Evolutionary conservation across 2,888 invertebrate species (phyloP), one percentile per base, ranked within the genome.

Genomic region (Caenorhabditis doughertyi): DNA sequence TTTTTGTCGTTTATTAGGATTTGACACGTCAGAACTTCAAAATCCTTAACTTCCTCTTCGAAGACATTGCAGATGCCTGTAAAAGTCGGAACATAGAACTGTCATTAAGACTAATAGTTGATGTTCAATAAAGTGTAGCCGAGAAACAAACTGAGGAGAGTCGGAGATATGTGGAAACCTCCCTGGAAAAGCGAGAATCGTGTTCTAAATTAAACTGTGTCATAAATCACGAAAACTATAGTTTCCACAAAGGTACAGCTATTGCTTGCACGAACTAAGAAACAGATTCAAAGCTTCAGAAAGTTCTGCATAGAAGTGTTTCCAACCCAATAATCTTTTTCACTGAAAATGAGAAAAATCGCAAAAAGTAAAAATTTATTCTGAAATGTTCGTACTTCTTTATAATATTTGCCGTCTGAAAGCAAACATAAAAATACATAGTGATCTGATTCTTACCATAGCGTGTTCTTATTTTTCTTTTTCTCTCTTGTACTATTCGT

Each of bases 361-460:
- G 11, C 13, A 39, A 13, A 58, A 16, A 7, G 27, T 42, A 11
- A 42, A 42, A 42, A 42, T 25, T 42, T 42, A 42, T 42, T 42
- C 27, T 27, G 18, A 47, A 29, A 49, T 16, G 32, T 49, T 49
- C 65, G 47, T 42, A n/a, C 53, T 67, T 62, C 39, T 62, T 39
- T 51, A 18, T 58, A 3, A 74, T 74, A 67, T 74, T 74, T 74
- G 64, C 74, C 65, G 27, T 73, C 53, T 42, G 67, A 74, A 74
- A 39, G 74, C 65, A 74, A 74, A 74, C 56, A 74, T 25, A 65
- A 29, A 64, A 64, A 73, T 74, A 42, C 35, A 71, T 60, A 64
- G 56, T 39, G 18, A 55, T 64, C 55, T 55, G 49, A 60, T 42
- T 49, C 23, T 71, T 58, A 35, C 58, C 60, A 62, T 42, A 25